Conservation (phyloP, 2,113 vertebrate species). For the Calidris pygmaea region DNA sequence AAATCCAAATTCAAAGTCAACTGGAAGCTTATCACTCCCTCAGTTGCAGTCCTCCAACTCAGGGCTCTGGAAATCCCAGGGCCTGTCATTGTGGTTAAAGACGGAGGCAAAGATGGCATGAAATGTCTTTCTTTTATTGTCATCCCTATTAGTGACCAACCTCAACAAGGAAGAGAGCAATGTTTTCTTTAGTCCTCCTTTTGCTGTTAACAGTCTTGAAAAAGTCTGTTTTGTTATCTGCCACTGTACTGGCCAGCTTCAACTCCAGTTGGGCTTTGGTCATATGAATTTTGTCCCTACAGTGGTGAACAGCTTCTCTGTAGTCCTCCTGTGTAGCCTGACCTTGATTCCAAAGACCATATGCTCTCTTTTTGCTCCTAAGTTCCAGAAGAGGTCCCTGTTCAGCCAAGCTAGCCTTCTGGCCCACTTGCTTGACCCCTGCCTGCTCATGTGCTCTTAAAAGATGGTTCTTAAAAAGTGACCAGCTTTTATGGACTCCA, state of each 20-base stretch:
- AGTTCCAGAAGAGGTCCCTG: not conserved
- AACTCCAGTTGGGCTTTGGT: not conserved
- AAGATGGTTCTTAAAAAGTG: not conserved
- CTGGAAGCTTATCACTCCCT: not conserved
- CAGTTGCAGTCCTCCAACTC: not conserved
- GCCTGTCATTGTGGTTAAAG: not conserved
- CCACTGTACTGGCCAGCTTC: not conserved
- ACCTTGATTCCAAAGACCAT: not conserved
- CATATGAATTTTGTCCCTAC: not conserved
- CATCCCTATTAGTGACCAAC: not conserved
- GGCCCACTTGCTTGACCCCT: not conserved
- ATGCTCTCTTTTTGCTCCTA: not conserved
- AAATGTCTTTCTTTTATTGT: not conserved
- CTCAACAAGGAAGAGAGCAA: not conserved
- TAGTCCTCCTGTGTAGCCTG: not conserved
- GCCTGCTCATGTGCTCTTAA: not conserved
- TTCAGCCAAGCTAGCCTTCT: not conserved
- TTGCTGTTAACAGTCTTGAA: not conserved
- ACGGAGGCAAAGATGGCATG: not conserved
- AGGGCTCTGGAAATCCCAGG: not conserved
- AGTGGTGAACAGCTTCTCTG: not conserved
- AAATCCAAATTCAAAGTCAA: not conserved
- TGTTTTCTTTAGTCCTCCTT: not conserved
- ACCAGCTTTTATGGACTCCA: not conserved
- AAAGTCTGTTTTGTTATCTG: not conserved